Base-by-base conservation (phyloP, 2,113 vertebrate species). In the Caracal caracal region DNA sequence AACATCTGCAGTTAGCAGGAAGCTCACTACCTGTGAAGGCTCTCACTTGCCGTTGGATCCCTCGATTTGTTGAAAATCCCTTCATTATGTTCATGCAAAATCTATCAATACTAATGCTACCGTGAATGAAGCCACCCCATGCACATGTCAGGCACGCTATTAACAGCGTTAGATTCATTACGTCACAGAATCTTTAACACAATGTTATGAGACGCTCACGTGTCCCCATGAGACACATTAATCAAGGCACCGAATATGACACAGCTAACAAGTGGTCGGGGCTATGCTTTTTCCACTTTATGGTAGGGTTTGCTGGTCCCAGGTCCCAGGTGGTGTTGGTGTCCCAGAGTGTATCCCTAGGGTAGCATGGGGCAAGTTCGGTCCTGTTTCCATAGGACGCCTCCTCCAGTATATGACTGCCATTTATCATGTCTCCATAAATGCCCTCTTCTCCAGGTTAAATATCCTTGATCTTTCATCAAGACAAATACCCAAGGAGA, bases 141-240 rank as follows among this genome's bases (percentile, higher is more conserved):
- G 43, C 6, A 0, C 4, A 11, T n/a, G 7, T 51, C 43, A 76
- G 28, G 8, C n/a, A 43, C 22, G 10, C 5, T 22, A 0, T 30
- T 49, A 53, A 4, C 37, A 82, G 24, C 1, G 0, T n/a, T 19
- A 10, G n/a, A 17, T 2, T 81, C n/a, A 73, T 73, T 8, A 26
- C 19, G 3, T 75, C 28, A 2, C 28, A 59, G 73, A 63, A 30
- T 43, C 78, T 56, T 59, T 20, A 9, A 5, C 68, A 56, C 63
- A 80, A 35, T 26, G 16, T 71, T 15, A 16, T 9, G 28, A 88
- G 88, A 89, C 26, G 65, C 28, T 70, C 26, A 0, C 0, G 0
- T 22, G 10, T 79, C 65, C 53, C 16, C 13, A 22, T 10, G 4
- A 47, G 37, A 59, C 2, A 11, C 28, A 1, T 66, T 47, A 35